Percentiles rank a stretch among this genome's conserved stretches.
phyloP scores from a whole-genome alignment of 2,113 vertebrate genomes.

The Noctilio leporinus region DNA sequence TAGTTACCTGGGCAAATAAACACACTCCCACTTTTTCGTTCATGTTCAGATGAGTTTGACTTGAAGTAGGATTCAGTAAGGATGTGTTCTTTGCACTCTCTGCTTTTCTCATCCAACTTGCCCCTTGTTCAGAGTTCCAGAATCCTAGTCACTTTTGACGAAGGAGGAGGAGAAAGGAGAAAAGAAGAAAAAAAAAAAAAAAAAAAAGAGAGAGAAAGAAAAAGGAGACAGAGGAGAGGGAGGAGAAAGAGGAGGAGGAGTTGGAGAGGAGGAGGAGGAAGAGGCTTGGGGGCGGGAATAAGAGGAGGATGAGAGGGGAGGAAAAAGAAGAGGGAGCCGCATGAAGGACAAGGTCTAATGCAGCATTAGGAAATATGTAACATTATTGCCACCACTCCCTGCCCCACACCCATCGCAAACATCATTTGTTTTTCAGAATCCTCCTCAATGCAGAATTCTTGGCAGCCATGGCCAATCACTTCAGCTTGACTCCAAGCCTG shows the following conservation, averaged over 20 bases:
- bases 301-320: background rate
- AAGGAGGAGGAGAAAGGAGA: background rate
- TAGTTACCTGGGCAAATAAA: background rate
- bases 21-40: no score
- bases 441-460: background rate
- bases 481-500: background rate
- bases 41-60: background rate
- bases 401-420: background rate
- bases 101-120: background rate
- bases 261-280: background rate
- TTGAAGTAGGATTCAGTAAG: background rate
- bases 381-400: background rate
- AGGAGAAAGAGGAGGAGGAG: background rate
- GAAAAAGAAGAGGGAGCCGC: background rate
- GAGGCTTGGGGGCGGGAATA: no score
- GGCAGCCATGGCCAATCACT: background rate
- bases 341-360: background rate
- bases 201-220: no score
- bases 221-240: background rate
- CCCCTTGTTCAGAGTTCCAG: background rate
- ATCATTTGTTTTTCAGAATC: background rate
- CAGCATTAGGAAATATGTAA: background rate
- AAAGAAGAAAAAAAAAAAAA: background rate
- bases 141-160: background rate
- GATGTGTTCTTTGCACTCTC: background rate